A percentile compares a stretch with the other conserved stretches of the same genome.
Evolutionary conservation across 2,888 invertebrate species (phyloP).

Genomic region (Parnassius apollo): DNA sequence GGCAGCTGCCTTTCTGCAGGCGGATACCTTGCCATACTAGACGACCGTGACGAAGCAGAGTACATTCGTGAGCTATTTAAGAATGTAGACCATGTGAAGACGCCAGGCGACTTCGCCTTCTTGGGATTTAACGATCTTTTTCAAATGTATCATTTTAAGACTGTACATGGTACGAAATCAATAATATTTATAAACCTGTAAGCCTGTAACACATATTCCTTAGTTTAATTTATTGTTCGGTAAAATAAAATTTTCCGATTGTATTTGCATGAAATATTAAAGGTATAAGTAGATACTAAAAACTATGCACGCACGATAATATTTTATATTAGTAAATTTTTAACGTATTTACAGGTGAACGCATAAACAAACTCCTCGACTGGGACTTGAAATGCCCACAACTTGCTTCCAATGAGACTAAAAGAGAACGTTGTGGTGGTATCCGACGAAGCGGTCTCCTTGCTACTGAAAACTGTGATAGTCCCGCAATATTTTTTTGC

Average conservation of each 20-base stretch:
- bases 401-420: constrained; percentile 24
- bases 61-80: constrained; percentile 44
- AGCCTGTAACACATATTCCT: too few species aligned
- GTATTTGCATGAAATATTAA: too few species aligned
- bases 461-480: constrained; percentile 37
- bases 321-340: too few species aligned
- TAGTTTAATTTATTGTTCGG: too few species aligned
- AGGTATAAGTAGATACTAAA: too few species aligned
- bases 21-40: constrained; percentile 46
- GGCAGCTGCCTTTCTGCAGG: constrained; percentile 47
- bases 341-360: constrained; percentile 36
- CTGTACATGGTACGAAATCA: constrained; percentile 43
- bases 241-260: too few species aligned
- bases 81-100: constrained; percentile 36
- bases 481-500: constrained; percentile 51
- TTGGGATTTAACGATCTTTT: constrained; percentile 51
- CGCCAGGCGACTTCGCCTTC: constrained; percentile 47
- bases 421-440: constrained; percentile 45
- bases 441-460: constrained; percentile 46
- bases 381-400: constrained; percentile 44
- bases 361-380: constrained; percentile 39
- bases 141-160: constrained; percentile 46
- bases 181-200: too few species aligned
- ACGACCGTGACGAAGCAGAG: constrained; percentile 42
- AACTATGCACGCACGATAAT: too few species aligned